phyloP scores from a whole-genome alignment of 2,888 invertebrate species.

The Dyspetes luteomarginatus region DNA sequence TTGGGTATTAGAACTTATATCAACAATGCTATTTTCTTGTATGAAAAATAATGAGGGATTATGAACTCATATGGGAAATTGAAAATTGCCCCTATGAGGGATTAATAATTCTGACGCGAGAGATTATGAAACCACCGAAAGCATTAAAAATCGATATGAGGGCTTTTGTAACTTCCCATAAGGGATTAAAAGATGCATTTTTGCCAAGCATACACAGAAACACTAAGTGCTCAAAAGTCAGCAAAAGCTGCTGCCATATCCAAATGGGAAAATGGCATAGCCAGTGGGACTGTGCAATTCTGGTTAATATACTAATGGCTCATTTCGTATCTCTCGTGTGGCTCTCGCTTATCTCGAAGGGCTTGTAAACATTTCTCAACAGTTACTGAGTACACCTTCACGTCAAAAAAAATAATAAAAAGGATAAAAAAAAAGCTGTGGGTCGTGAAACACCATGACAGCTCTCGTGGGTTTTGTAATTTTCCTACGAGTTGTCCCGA shows the following conservation, averaged over 20 bases:
- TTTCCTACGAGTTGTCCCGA: too few relatives aligned
- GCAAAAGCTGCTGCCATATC: neutral
- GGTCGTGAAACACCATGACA: too few relatives aligned
- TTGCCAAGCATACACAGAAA: neutral
- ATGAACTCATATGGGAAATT: neutral
- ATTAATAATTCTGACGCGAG: neutral
- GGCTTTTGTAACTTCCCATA: neutral
- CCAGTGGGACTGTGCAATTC: neutral
- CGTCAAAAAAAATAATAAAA: too few relatives aligned
- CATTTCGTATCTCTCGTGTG: conserved; percentile 29
- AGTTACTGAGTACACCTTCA: too few relatives aligned
- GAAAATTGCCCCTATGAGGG: neutral
- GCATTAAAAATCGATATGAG: neutral
- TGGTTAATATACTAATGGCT: conserved; percentile 55
- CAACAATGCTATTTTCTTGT: too few relatives aligned
- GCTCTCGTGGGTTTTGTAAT: too few relatives aligned
- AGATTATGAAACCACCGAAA: neutral
- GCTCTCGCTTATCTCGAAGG: too few relatives aligned
- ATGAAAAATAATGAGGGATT: neutral
- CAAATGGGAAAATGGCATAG: conserved; percentile 5
- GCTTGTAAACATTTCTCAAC: too few relatives aligned
- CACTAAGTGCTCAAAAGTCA: neutral
- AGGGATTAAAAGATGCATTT: conserved; percentile 10
- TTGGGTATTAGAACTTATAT: too few relatives aligned
- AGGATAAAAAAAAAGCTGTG: too few relatives aligned